A percentile compares a stretch with the other conserved stretches of the same genome.
phyloP scores from a whole-genome alignment of 2,888 invertebrate species.

The Mimachlamys varia region DNA sequence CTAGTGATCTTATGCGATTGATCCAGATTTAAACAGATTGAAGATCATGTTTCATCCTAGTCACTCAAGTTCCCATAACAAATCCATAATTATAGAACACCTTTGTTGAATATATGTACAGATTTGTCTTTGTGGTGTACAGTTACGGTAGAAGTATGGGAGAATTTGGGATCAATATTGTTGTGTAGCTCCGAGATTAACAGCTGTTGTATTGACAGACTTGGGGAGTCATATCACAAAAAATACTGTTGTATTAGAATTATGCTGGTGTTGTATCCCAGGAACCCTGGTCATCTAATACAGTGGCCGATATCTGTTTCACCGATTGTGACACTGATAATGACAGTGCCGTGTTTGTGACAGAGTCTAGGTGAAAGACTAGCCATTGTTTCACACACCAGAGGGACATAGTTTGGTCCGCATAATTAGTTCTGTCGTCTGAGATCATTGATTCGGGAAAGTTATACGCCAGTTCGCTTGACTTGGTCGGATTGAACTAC shows the following conservation, averaged over 20 bases:
- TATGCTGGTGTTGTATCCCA: background rate
- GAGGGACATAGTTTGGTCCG: background rate
- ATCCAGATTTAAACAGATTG: slow-evolving; percentile 7
- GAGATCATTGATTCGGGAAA: slow-evolving; percentile 32
- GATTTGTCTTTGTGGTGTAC: slow-evolving; percentile 22
- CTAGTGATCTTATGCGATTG: background rate
- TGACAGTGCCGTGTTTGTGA: background rate
- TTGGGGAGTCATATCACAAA: background rate
- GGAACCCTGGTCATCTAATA: slow-evolving; percentile 4
- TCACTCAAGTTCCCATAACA: background rate
- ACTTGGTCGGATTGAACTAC: background rate
- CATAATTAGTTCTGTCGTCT: background rate
- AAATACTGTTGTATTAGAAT: background rate
- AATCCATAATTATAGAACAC: slow-evolving; percentile 4
- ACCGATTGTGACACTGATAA: background rate
- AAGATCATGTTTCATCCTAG: background rate
- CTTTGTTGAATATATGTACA: slow-evolving; percentile 24
- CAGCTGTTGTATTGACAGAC: slow-evolving; percentile 28
- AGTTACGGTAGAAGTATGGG: background rate
- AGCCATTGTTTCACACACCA: background rate
- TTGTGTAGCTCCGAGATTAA: slow-evolving; percentile 1
- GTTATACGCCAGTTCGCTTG: background rate
- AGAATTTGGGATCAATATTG: slow-evolving; percentile 19
- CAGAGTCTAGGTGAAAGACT: background rate
- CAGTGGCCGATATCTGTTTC: background rate